Evolutionary conservation across 2,888 invertebrate species (phyloP).

Genomic region (Tiphia femorata): DNA sequence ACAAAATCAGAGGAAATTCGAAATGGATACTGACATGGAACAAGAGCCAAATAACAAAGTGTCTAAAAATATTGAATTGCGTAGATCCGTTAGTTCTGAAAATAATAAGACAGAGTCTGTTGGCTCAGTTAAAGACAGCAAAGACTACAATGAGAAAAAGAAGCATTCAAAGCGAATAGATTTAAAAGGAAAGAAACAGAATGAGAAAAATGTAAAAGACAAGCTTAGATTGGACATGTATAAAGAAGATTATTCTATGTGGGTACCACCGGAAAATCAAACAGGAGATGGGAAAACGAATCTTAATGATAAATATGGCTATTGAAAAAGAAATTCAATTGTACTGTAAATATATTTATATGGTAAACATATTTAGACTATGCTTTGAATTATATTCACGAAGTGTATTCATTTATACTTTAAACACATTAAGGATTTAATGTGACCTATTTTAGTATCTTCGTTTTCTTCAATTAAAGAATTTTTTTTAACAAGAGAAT

Average conservation of each 20-base stretch:
- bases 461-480: too few relatives aligned
- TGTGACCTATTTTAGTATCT: too few relatives aligned
- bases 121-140: slow-evolving; percentile 14
- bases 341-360: neutral
- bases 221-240: slow-evolving; percentile 65
- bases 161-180: slow-evolving; percentile 12
- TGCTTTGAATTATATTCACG: too few relatives aligned
- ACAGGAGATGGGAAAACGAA: slow-evolving; percentile 83
- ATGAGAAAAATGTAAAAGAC: slow-evolving; percentile 60
- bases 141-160: slow-evolving; percentile 22
- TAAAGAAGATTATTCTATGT: slow-evolving; percentile 78
- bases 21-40: slow-evolving; percentile 44
- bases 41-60: neutral
- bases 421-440: too few relatives aligned
- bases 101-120: slow-evolving; percentile 17
- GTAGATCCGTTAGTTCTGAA: slow-evolving; percentile 4
- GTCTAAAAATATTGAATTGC: neutral
- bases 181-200: slow-evolving; percentile 21
- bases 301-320: slow-evolving; percentile 84
- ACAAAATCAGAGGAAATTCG: too few relatives aligned
- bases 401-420: too few relatives aligned
- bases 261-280: slow-evolving; percentile 84
- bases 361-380: neutral
- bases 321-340: slow-evolving; percentile 70
- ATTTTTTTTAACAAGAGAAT: too few relatives aligned